Evolutionary conservation across 2,888 invertebrate species (phyloP), one percentile per base, ranked within the genome.

Genomic region (Aromia moschata): DNA sequence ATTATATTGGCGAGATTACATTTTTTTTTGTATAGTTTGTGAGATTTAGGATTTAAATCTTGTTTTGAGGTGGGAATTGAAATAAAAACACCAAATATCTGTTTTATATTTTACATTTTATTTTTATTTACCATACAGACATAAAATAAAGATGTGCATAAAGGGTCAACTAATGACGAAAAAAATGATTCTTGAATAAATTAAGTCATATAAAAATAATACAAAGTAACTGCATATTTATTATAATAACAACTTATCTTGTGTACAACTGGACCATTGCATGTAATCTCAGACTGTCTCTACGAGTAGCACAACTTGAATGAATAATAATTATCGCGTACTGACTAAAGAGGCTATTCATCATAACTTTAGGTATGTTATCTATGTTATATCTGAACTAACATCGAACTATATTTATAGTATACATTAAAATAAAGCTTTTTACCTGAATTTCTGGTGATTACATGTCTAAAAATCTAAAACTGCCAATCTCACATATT

Each of bases 41-140:
- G n/a, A n/a, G n/a, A n/a, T n/a, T n/a, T n/a, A n/a, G n/a, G n/a
- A n/a, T n/a, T n/a, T n/a, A n/a, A n/a, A n/a, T n/a, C n/a, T n/a
- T n/a, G n/a, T n/a, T n/a, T n/a, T n/a, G n/a, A n/a, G n/a, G n/a
- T n/a, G n/a, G n/a, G n/a, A n/a, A n/a, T n/a, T n/a, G 4, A 37
- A 38, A 49, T 38, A 17, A 52, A 31, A 52, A 25, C 25, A 30
- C 11, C n/a, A 0, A 2, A 38, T 38, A 4, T 30, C 49, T 25
- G 16, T 52, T 52, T 52, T 40, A 52, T 30, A 41, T 72, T 76
- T 75, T 76, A 74, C 74, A 79, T 74, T 80, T 79, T 79, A 77
- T 79, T 80, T 76, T 79, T 78, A 79, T 79, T 78, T 79, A 80
- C 79, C 79, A 80, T 80, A 80, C 80, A 80, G 79, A 81, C 79